phyloP scores from a whole-genome alignment of 2,113 vertebrate genomes.

The Vulpes lagopus region DNA sequence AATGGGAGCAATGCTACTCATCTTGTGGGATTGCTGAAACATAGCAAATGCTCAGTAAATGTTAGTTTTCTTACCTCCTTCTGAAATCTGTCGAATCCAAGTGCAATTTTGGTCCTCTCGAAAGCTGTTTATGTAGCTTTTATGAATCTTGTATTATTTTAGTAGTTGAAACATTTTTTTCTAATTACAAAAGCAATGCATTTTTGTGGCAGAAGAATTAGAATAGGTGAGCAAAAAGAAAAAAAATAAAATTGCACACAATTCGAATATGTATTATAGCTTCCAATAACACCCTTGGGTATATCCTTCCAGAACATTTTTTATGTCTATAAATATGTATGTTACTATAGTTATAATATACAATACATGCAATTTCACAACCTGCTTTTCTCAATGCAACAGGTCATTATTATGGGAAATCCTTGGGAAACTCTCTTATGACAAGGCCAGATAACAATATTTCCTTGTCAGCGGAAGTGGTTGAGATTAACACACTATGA shows the following conservation, averaged over 20 bases:
- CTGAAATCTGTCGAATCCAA: not conserved
- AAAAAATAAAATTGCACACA: not conserved
- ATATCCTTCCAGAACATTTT: slow-evolving; percentile 40
- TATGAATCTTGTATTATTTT: slow-evolving; percentile 43
- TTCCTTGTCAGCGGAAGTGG: not conserved
- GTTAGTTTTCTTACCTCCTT: not conserved
- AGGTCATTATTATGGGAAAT: slow-evolving; percentile 22
- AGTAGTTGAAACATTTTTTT: slow-evolving; percentile 23
- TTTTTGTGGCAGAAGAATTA: slow-evolving; percentile 53
- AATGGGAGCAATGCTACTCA: not conserved
- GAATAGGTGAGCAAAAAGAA: slow-evolving; percentile 4
- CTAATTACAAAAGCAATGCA: not conserved
- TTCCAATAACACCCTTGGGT: not conserved
- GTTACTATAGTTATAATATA: slow-evolving; percentile 43
- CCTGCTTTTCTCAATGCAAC: not conserved
- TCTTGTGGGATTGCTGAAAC: not conserved
- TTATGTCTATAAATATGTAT: not conserved
- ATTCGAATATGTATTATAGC: not conserved
- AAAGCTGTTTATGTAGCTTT: not conserved
- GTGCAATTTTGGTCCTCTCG: not conserved
- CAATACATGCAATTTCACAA: not conserved
- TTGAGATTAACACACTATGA: not conserved
- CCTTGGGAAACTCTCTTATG: not conserved
- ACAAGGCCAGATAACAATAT: not conserved
- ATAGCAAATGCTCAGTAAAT: not conserved